Evolutionary conservation across 1,140 invertebrate genomes (phyloP), one percentile per base, ranked within the genome.

Genomic region (Drosophila trapezifrons): DNA sequence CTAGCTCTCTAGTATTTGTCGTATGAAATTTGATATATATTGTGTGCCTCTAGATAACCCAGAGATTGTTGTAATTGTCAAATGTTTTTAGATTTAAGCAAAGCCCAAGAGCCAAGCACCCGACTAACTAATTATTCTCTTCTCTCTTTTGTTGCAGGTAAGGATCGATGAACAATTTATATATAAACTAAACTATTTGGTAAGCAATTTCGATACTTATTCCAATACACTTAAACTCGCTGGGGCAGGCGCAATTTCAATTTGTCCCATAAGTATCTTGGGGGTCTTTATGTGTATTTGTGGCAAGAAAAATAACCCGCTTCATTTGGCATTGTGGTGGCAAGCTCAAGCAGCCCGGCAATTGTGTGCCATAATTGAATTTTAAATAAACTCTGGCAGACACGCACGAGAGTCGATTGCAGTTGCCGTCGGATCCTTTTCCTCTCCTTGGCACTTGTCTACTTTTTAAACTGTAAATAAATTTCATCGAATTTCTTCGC

Each of bases 81-180:
- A 78, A 78, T 66, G 60, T 83, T 46, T 57, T 57, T 71, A 79
- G 80, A 27, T 22, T 15, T 84, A 83, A 83, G 80, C 45, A 18
- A 20, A 22, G 4, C 17, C 4, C 5, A n/a, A 37, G 18, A 9
- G 3, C 12, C 13, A 12, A 38, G 10, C 27, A 12, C 20, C 7
- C 25, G 6, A 81, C 62, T 76, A 69, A 90, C 74, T 58, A 54
- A 59, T 64, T 64, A 51, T 57, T 80, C 25, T 37, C 25, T 47
- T 73, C 49, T 77, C 70, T 70, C 10, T 72, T 70, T 78, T 74
- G 20, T 91, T 91, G 22, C 87, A 91, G 90, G 90, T 91, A 91
- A 91, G 90, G 82, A 90, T 91, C 57, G 84, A 91, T 83, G 86
- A 91, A 90, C 80, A 91, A 80, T 80, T 79, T 83, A 72, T 91